Percentiles rank a stretch among this genome's conserved stretches.
Evolutionary conservation across 2,113 vertebrate genomes (phyloP).

Genomic region (Corydoras maculifer): DNA sequence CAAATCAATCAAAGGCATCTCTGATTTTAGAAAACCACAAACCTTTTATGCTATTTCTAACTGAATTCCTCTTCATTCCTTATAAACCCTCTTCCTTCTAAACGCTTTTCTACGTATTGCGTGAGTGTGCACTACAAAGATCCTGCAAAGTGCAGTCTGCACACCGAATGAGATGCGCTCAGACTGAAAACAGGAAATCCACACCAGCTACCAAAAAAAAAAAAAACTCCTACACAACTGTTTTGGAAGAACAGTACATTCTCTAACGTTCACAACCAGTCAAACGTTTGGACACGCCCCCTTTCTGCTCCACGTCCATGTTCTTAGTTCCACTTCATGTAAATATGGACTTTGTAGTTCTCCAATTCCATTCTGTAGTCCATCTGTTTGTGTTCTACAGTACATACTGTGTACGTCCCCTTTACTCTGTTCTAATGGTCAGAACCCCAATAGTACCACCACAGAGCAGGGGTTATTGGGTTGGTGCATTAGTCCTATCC

Average conservation of each 20-base stretch:
- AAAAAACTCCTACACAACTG: constrained; percentile 9
- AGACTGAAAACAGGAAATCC: constrained; percentile 35
- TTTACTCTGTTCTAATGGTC: too few relatives aligned
- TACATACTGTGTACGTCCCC: too few relatives aligned
- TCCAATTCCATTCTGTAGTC: too few relatives aligned
- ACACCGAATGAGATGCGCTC: constrained; percentile 5
- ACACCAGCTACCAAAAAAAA: constrained; percentile 22
- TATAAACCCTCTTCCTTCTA: background rate
- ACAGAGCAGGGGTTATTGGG: too few relatives aligned
- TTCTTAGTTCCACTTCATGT: background rate
- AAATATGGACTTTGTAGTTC: too few relatives aligned
- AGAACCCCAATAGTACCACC: too few relatives aligned
- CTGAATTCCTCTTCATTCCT: background rate
- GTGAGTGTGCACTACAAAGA: constrained; percentile 12
- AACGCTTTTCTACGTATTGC: background rate
- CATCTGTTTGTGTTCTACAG: too few relatives aligned
- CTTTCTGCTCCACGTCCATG: background rate
- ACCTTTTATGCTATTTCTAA: constrained; percentile 2
- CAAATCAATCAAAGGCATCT: constrained; percentile 19
- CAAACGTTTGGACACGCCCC: background rate
- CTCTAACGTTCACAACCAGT: constrained; percentile 13
- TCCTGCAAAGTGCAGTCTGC: constrained; percentile 18
- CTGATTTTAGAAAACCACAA: constrained; percentile 32
- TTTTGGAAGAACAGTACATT: background rate
- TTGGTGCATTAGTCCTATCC: too few relatives aligned